Conservation (phyloP, 1,140 invertebrate genomes). For the Paraescarpia echinospica region DNA sequence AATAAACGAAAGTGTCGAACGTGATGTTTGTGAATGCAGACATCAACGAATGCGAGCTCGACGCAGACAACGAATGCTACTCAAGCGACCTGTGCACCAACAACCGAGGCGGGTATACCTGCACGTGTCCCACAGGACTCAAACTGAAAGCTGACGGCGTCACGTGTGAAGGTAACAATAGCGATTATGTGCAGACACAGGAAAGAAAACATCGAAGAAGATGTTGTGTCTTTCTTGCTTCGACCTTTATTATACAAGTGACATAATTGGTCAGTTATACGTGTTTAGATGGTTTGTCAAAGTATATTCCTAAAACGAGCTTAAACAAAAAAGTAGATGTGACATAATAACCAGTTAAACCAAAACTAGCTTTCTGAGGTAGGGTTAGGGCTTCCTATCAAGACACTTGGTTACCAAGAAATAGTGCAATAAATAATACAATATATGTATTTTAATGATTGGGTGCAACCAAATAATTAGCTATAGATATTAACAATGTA, state of each 20-base stretch:
- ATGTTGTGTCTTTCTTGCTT: not conserved
- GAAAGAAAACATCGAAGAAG: too few species aligned
- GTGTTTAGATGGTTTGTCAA: not conserved
- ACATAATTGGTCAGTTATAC: not conserved
- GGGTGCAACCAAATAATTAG: not conserved
- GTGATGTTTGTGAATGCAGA: slow-evolving; percentile 4
- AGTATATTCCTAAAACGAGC: not conserved
- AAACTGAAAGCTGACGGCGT: not conserved
- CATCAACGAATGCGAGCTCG: slow-evolving; percentile 7
- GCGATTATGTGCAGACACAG: not conserved
- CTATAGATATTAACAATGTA: not conserved
- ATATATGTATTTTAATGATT: too few species aligned
- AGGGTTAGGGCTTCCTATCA: too few species aligned
- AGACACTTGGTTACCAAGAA: not conserved
- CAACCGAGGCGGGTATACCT: slow-evolving; percentile 13
- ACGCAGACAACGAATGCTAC: not conserved
- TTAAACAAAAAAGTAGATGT: not conserved
- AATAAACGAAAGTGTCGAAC: too few species aligned
- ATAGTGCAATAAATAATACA: not conserved
- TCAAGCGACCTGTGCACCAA: slow-evolving; percentile 10
- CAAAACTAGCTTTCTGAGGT: too few species aligned
- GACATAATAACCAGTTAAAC: not conserved
- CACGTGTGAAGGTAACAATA: slow-evolving; percentile 9
- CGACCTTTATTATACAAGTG: not conserved
- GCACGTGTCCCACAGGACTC: not conserved